These are phyloP conservation scores for Falco novaeseelandiae DNA, from an alignment of 2,797 vertebrate genomes.

Conservation along the genomic window DNA sequence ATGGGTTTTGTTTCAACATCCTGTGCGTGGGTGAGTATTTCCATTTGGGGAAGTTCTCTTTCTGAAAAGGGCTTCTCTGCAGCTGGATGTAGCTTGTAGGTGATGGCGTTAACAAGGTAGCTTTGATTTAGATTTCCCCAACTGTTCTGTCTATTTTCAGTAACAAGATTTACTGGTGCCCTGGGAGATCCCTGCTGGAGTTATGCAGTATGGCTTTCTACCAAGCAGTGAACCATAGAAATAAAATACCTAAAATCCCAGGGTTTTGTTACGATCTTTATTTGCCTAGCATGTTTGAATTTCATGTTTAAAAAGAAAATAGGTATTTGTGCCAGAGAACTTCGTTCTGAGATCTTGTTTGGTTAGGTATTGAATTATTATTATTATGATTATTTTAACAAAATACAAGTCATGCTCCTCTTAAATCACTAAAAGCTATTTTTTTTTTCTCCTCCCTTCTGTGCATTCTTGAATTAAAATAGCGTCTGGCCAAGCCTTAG, in stretches of 20 bases:
- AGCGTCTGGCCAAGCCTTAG: slow-evolving; percentile 13
- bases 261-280: not conserved
- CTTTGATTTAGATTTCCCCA: slow-evolving; percentile 38
- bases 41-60: slow-evolving; percentile 71
- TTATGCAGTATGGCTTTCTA: slow-evolving; percentile 18
- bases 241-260: slow-evolving; percentile 7
- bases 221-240: not conserved
- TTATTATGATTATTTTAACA: slow-evolving; percentile 7
- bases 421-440: slow-evolving; percentile 14
- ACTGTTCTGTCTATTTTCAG: slow-evolving; percentile 2
- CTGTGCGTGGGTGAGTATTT: slow-evolving; percentile 97
- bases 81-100: slow-evolving; percentile 57
- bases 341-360: not conserved
- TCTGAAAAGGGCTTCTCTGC: slow-evolving; percentile 61
- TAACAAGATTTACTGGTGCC: slow-evolving; percentile 12
- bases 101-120: slow-evolving; percentile 62
- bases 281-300: not conserved
- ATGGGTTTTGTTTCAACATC: slow-evolving; percentile 99
- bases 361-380: not conserved
- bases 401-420: not conserved
- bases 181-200: slow-evolving; percentile 17
- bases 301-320: slow-evolving; percentile 13
- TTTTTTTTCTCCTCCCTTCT: not conserved
- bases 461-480: slow-evolving; percentile 14
- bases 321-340: not conserved